phyloP scores from a whole-genome alignment of 2,888 invertebrate genomes.

The Plagodis pulveraria region DNA sequence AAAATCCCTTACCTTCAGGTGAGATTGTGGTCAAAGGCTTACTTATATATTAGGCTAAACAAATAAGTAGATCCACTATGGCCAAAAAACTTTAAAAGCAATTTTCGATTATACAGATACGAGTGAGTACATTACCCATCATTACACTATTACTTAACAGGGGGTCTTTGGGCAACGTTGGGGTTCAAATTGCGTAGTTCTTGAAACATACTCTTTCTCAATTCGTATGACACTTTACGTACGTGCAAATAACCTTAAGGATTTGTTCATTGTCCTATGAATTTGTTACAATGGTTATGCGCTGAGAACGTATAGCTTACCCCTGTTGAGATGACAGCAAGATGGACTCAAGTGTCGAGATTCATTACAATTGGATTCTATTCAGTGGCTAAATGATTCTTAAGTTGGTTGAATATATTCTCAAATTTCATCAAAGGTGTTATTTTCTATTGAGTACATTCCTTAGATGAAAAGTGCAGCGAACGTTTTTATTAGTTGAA shows the following conservation, averaged over 20 bases:
- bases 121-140: no score
- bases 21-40: no score
- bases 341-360: slow-evolving; percentile 5
- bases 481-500: no score
- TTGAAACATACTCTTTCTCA: slow-evolving; percentile 13
- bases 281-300: slow-evolving; percentile 23
- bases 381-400: slow-evolving; percentile 1
- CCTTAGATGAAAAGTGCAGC: no score
- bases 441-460: no score
- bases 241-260: slow-evolving; percentile 19
- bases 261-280: slow-evolving; percentile 15
- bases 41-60: no score
- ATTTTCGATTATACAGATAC: not conserved
- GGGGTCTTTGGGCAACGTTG: not conserved
- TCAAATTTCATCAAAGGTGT: no score
- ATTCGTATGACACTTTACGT: slow-evolving; percentile 8
- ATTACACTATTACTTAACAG: not conserved
- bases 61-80: no score
- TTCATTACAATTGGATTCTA: slow-evolving; percentile 16
- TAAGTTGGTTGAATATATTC: not conserved
- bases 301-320: slow-evolving; percentile 12
- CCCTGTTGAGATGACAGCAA: slow-evolving; percentile 19
- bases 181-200: slow-evolving; percentile 8
- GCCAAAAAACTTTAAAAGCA: no score
- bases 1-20: no score